Evolutionary conservation across 2,888 invertebrate species (phyloP), one percentile per base, ranked within the genome.

Genomic region (Dryococelus australis): DNA sequence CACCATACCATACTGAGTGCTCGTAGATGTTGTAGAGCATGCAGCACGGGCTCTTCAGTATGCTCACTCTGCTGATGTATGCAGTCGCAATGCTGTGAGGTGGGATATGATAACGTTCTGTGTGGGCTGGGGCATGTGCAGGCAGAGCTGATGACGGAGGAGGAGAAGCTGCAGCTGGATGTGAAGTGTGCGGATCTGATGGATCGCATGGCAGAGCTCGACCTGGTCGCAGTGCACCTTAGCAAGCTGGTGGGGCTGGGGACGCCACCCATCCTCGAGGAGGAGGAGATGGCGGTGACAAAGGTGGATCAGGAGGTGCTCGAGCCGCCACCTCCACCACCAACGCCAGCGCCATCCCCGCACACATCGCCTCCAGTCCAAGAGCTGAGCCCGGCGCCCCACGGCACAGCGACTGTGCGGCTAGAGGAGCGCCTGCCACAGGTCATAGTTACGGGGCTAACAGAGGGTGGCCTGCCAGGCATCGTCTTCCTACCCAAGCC

Each of bases 401-500:
- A 1, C 8, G 65, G 65, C 13, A 20, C 65, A 1, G n/a, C 65
- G 24, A 65, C 65, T 8, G 65, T n/a, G 65, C 0, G 43, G 35
- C 43, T 83, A 16, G 83, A 83, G 20, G 83, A 83, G 26, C 12
- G 83, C 12, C 83, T 83, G 12, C 83, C 83, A 0, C 28, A 20
- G 13, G 83, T 83, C 83, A 83, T 83, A 13, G 83, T 83, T 5
- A 83, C 83, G 12, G 83, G 83, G 6, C 83, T 83, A 12, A 83
- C 6, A 0, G 83, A 83, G 16, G 83, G 83, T 0, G 83, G 27
- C 28, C 28, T 83, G 8, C 83, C 83, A 9, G 83, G 83, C 28
- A 27, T 83, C 43, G 83, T 83, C 26, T n/a, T 83, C 13, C 43
- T 28, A 12, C 28, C 28, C 12, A 27, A 28, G 28, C 83, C 83